Evolutionary conservation across 2,797 vertebrate species (phyloP).

Genomic region (Anabas testudineus): DNA sequence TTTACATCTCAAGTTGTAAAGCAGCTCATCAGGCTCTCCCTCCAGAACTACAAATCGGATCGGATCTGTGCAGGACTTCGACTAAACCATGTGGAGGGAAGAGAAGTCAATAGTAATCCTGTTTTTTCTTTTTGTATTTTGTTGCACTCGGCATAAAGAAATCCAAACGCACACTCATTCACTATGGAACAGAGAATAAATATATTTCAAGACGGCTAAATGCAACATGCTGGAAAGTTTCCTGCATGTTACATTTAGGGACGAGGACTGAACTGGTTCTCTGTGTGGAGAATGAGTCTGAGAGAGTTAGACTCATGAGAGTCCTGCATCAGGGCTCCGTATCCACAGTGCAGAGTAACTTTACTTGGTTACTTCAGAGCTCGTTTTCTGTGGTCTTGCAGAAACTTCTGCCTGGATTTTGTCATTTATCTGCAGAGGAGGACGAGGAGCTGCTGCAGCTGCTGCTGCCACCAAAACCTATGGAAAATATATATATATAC

Average conservation of each 20-base stretch:
- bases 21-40: background rate
- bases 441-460: too few species aligned
- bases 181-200: background rate
- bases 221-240: background rate
- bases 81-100: background rate
- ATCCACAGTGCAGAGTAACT: too few species aligned
- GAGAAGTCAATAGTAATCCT: slow-evolving; percentile 8
- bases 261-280: background rate
- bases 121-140: background rate
- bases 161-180: background rate
- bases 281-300: background rate
- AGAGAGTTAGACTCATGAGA: background rate
- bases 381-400: too few species aligned
- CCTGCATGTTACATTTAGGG: background rate
- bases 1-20: slow-evolving; percentile 7
- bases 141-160: background rate
- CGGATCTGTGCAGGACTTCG: background rate
- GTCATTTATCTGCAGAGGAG: background rate
- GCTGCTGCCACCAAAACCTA: too few species aligned
- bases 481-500: too few species aligned
- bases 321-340: too few species aligned
- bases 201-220: background rate
- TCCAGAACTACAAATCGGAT: background rate
- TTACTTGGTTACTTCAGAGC: too few species aligned
- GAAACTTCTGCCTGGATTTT: too few species aligned